Evolutionary conservation across 2,888 invertebrate genomes (phyloP).

Genomic region (Drosophila barbarae): DNA sequence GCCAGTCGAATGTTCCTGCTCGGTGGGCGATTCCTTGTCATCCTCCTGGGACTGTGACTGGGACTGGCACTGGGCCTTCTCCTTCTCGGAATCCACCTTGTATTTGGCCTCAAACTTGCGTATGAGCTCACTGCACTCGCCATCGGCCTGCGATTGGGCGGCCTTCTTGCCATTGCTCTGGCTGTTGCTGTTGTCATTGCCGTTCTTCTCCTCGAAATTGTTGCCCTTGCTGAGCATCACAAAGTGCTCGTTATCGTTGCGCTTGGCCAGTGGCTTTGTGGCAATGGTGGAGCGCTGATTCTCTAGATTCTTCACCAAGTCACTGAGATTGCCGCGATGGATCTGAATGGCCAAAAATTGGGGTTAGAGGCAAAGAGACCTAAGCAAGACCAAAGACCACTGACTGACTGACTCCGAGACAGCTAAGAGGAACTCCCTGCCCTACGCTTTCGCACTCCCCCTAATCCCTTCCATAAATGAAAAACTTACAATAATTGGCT

Average conservation of each 20-base stretch:
- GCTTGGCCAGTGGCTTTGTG: constrained; percentile 37
- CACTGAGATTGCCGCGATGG: constrained; percentile 79
- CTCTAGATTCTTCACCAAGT: constrained; percentile 78
- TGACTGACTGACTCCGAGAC: neutral
- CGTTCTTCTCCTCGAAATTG: constrained; percentile 65
- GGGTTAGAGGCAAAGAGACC: constrained; percentile 19
- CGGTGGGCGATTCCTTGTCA: constrained; percentile 77
- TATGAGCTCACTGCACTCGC: constrained; percentile 80
- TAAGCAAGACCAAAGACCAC: neutral
- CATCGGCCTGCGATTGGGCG: constrained; percentile 80
- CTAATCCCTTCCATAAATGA: too few species aligned
- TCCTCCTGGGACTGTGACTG: constrained; percentile 63
- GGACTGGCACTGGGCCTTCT: constrained; percentile 29
- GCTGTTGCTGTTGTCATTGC: constrained; percentile 45
- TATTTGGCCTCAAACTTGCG: constrained; percentile 83
- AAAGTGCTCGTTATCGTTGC: constrained; percentile 66
- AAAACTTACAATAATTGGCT: constrained; percentile 82
- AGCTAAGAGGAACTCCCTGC: neutral
- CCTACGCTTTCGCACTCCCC: neutral
- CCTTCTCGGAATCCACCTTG: constrained; percentile 77
- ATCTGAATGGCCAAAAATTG: constrained; percentile 62
- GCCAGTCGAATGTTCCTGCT: constrained; percentile 77
- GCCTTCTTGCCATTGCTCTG: constrained; percentile 38
- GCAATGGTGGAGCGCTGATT: constrained; percentile 67
- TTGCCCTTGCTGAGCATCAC: constrained; percentile 60